A percentile compares a stretch with the other conserved stretches of the same genome.
Evolutionary conservation across 2,888 invertebrate species (phyloP).

Genomic region (Phalera bucephala): DNA sequence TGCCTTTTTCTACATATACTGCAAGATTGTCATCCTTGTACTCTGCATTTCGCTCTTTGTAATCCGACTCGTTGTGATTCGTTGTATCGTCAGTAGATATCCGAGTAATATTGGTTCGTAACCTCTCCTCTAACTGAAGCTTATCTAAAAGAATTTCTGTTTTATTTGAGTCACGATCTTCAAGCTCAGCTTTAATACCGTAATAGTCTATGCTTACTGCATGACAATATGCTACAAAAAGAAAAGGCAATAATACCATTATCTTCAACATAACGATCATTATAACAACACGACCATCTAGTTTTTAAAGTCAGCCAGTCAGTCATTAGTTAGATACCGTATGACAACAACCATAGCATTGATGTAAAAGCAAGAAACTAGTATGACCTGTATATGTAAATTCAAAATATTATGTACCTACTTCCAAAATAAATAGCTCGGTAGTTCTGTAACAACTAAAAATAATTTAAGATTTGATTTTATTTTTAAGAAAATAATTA

Average conservation of each 20-base stretch:
- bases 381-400: no score
- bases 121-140: not conserved
- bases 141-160: slow-evolving; percentile 3
- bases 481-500: no score
- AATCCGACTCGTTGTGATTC: slow-evolving; percentile 6
- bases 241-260: slow-evolving; percentile 8
- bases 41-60: slow-evolving; percentile 18
- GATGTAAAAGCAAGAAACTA: no score
- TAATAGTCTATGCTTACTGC: slow-evolving; percentile 46
- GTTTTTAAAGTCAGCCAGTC: no score
- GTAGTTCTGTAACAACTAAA: no score
- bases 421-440: no score
- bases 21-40: slow-evolving; percentile 22
- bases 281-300: not conserved
- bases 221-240: slow-evolving; percentile 20
- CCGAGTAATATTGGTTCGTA: slow-evolving; percentile 4
- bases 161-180: slow-evolving; percentile 4
- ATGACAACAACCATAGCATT: not conserved
- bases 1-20: slow-evolving; percentile 8
- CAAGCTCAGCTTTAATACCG: slow-evolving; percentile 8
- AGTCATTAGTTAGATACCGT: no score
- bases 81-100: not conserved
- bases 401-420: no score
- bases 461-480: no score
- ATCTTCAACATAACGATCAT: not conserved